Conservation (phyloP, 2,797 vertebrate genomes). For the Crotalus adamanteus region DNA sequence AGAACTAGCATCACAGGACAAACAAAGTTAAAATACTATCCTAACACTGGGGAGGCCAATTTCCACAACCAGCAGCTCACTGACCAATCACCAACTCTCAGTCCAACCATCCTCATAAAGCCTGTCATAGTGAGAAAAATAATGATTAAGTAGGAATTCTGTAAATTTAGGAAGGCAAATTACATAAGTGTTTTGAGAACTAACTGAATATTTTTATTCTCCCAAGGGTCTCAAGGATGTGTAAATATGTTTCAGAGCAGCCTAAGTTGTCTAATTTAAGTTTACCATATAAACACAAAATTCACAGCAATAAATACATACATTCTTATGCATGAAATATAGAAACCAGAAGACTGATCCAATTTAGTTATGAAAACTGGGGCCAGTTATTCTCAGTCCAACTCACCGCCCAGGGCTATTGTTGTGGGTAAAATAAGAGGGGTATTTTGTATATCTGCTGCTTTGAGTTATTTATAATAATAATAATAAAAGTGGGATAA, state of each 20-base stretch:
- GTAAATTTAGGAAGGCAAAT: background rate
- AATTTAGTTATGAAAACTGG: background rate
- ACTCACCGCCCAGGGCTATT: background rate
- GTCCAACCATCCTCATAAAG: background rate
- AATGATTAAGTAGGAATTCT: background rate
- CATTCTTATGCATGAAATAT: background rate
- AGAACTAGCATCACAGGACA: background rate
- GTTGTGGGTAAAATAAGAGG: background rate
- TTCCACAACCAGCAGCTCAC: background rate
- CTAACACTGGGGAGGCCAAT: background rate
- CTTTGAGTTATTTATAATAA: background rate
- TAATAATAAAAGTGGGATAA: constrained; percentile 20
- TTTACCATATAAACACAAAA: background rate
- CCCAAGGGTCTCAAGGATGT: background rate
- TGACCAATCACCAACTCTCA: background rate
- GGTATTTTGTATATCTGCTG: background rate
- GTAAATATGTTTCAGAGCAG: background rate
- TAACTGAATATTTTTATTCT: background rate
- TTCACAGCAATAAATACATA: background rate
- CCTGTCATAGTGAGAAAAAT: background rate
- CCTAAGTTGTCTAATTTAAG: background rate
- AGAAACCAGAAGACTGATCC: background rate
- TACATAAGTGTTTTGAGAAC: background rate
- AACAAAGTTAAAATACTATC: background rate
- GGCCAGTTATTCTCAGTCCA: background rate